Evolutionary conservation across 1,140 invertebrate species (phyloP).

Genomic region (Drosophila busckii): DNA sequence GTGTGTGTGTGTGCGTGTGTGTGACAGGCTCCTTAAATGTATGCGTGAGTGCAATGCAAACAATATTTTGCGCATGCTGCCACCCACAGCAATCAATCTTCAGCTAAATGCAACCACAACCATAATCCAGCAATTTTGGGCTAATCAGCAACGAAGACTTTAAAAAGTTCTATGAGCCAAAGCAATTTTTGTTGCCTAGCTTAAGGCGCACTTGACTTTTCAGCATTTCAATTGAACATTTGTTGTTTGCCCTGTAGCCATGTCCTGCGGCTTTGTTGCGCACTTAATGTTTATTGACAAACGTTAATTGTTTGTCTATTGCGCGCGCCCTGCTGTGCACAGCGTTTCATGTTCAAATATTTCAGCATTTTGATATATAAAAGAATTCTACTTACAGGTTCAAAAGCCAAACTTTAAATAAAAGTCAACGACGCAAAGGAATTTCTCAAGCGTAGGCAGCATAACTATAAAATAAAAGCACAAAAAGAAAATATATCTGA

Average conservation of each 20-base stretch:
- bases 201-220: not conserved
- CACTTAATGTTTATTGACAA: not conserved
- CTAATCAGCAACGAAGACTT: not conserved
- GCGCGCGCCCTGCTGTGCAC: no score
- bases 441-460: conserved; percentile 6
- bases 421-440: no score
- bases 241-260: not conserved
- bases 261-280: conserved; percentile 6
- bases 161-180: conserved; percentile 2
- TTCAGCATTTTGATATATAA: no score
- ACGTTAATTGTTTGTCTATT: not conserved
- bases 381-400: no score
- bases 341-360: conserved; percentile 26
- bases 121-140: conserved; percentile 28
- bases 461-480: no score
- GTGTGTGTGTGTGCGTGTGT: conserved; percentile 6
- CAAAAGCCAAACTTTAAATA: no score
- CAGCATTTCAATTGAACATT: not conserved
- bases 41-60: conserved; percentile 60
- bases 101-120: conserved; percentile 13
- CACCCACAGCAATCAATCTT: conserved; percentile 8
- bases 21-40: conserved; percentile 44
- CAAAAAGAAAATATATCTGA: conserved; percentile 6
- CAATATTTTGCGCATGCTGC: conserved; percentile 40
- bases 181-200: not conserved